phyloP scores from a whole-genome alignment of 2,113 vertebrate genomes.

The Psammodynastes pulverulentus region DNA sequence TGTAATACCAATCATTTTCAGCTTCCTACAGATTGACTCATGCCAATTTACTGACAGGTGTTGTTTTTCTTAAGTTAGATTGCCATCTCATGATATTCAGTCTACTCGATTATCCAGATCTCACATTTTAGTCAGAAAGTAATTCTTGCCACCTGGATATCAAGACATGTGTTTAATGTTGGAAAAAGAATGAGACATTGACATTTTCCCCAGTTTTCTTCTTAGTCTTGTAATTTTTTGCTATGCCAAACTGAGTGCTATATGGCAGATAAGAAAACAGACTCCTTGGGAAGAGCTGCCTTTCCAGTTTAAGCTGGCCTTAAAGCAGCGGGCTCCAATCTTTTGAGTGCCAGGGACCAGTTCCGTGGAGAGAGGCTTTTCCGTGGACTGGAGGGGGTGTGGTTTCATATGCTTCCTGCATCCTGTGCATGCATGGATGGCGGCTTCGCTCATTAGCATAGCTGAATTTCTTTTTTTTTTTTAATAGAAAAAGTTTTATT shows the following conservation, averaged over 20 bases:
- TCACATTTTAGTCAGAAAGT: not conserved
- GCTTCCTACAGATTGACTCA: conserved; percentile 18
- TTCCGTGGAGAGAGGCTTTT: not conserved
- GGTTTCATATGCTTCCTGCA: not conserved
- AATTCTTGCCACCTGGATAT: not conserved
- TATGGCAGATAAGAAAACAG: not conserved
- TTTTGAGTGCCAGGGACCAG: not conserved
- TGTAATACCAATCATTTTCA: not conserved
- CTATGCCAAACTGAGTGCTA: too few species aligned
- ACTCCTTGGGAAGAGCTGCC: not conserved
- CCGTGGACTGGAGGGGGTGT: not conserved
- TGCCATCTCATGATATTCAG: not conserved
- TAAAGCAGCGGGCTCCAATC: not conserved
- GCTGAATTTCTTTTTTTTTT: not conserved
- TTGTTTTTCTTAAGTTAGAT: not conserved
- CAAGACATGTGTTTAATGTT: not conserved
- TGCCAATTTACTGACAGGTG: not conserved
- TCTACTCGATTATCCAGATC: not conserved
- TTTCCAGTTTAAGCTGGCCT: not conserved
- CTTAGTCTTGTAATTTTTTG: not conserved
- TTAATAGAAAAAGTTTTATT: too few species aligned
- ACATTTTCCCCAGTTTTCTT: not conserved
- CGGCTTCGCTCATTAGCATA: not conserved
- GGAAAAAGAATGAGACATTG: not conserved
- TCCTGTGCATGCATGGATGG: not conserved